Percentiles rank a stretch among this genome's conserved stretches.
Conservation (phyloP, 2,797 vertebrate species). For the Enteromius viviparus region DNA sequence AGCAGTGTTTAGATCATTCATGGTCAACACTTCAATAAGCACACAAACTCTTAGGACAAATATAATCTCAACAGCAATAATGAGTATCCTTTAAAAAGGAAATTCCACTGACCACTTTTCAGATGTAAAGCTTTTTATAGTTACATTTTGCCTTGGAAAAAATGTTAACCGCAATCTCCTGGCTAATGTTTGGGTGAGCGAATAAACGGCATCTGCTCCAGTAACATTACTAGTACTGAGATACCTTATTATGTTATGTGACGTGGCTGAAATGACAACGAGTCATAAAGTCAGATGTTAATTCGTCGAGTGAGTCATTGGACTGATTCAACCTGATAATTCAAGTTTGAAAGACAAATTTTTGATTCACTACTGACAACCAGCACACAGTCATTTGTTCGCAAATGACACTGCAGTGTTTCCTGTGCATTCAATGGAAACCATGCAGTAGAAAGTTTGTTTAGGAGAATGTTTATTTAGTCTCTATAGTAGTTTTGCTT, state of each 20-base stretch:
- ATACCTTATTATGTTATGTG: neutral
- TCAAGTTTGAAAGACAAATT: neutral
- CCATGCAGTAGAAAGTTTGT: neutral
- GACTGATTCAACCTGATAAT: slow-evolving; percentile 7
- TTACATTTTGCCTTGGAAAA: neutral
- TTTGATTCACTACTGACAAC: neutral
- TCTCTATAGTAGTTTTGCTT: neutral
- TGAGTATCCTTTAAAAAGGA: neutral
- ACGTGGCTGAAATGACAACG: neutral
- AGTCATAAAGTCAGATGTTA: neutral
- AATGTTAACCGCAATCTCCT: neutral
- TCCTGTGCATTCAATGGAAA: neutral
- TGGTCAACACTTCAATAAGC: neutral
- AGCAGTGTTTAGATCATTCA: neutral
- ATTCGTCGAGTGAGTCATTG: slow-evolving; percentile 13
- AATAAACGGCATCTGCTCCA: neutral
- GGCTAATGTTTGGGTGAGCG: neutral
- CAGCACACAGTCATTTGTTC: neutral
- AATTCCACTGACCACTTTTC: neutral
- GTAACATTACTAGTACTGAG: neutral
- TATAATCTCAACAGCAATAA: neutral
- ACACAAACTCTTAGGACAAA: neutral
- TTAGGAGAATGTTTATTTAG: neutral
- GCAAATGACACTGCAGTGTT: neutral
- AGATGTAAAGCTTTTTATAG: neutral